Percentiles rank a stretch among this genome's conserved stretches.
Evolutionary conservation across 2,888 invertebrate genomes (phyloP).

Genomic region (Habroteleia sp.): DNA sequence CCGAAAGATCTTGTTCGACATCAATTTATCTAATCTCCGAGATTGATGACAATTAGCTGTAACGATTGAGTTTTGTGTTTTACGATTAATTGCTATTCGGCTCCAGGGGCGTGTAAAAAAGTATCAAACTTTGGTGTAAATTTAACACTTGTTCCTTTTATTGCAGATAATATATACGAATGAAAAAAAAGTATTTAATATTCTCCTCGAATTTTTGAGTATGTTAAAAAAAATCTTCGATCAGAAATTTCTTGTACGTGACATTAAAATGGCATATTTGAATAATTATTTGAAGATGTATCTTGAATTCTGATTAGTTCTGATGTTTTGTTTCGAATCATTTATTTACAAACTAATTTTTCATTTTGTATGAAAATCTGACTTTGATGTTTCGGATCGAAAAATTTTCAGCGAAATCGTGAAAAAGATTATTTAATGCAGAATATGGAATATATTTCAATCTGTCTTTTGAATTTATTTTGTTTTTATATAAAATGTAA

Average conservation of each 20-base stretch:
- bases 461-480: too few relatives aligned
- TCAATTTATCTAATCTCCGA: constrained; percentile 17
- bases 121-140: constrained; percentile 2
- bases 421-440: too few relatives aligned
- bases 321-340: too few relatives aligned
- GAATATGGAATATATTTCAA: too few relatives aligned
- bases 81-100: neutral
- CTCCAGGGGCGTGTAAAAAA: constrained; percentile 6
- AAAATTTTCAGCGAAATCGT: too few relatives aligned
- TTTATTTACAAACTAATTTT: too few relatives aligned
- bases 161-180: constrained; percentile 17
- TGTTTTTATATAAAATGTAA: too few relatives aligned
- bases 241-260: constrained; percentile 40
- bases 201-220: constrained; percentile 23
- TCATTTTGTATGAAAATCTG: too few relatives aligned
- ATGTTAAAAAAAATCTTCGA: constrained; percentile 16
- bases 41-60: constrained; percentile 31
- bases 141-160: constrained; percentile 3
- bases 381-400: too few relatives aligned
- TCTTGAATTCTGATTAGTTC: constrained; percentile 35
- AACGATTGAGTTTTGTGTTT: constrained; percentile 19
- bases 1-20: constrained; percentile 9
- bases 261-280: constrained; percentile 35
- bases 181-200: constrained; percentile 40
- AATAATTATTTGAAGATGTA: constrained; percentile 43